Evolutionary conservation across 2,888 invertebrate genomes (phyloP), one percentile per base, ranked within the genome.

Genomic region (Perithous albicinctus): DNA sequence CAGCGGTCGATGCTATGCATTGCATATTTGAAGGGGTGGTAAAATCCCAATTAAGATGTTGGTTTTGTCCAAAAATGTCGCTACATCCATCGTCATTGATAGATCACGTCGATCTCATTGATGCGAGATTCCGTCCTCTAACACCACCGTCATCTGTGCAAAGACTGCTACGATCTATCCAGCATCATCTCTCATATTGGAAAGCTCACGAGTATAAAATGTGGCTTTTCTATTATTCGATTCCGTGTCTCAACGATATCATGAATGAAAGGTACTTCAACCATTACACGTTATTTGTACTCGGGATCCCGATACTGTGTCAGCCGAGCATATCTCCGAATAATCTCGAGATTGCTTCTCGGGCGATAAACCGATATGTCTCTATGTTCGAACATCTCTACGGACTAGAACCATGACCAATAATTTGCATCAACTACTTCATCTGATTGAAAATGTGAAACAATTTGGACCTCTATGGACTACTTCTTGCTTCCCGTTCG

Each of bases 151-250:
- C 74, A 10, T 76, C 66, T 1, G 26, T 76, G 5, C 51, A 74
- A 18, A 51, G 80, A 18, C 10, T 20, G 1, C 70, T 66, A 0
- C 64, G 76, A 10, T 63, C 80, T 0, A 80, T 70, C 8, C 3
- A 46, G 1, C 1, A 79, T 61, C 12, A 63, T 0, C 2, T 15
- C 6, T 76, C 35, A n/a, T n/a, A n/a, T n/a, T 48, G 67, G 35
- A 80, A 72, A 48, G 76, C 48, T 4, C 38, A 64, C 7, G 80
- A 76, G 29, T 15, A 41, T 10, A 72, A 77, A 54, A 2, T 20
- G 0, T 80, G 67, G 76, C 23, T 80, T 5, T 67, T 64, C 32
- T 59, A 64, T 43, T 80, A 61, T 23, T 80, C 61, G 3, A 4
- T 77, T 0, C 73, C 73, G 2, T 66, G 20, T 7, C 0, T 51